These are phyloP conservation scores for Mesoligia furuncula DNA, from an alignment of 2,888 invertebrate genomes.

Conservation along the genomic window DNA sequence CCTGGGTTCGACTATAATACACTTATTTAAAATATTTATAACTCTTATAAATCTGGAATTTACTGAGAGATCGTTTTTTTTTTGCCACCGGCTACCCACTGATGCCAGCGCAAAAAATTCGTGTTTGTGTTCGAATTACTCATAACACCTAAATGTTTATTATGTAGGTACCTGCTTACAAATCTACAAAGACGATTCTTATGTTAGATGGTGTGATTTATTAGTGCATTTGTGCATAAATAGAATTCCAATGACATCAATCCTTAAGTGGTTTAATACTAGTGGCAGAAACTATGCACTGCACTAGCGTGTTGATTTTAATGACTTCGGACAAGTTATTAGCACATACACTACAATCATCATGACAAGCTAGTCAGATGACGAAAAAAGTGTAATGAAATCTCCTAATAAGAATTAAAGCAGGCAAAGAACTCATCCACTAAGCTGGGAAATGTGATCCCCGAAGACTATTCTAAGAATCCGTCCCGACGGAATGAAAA, in stretches of 20 bases:
- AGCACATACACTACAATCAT: slow-evolving; percentile 58
- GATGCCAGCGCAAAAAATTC: not conserved
- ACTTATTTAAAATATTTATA: not conserved
- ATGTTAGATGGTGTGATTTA: not conserved
- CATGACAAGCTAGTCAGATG: slow-evolving; percentile 43
- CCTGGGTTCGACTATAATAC: not conserved
- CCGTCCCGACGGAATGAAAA: slow-evolving; percentile 14
- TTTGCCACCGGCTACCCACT: not conserved
- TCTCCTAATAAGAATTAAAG: slow-evolving; percentile 27
- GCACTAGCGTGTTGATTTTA: slow-evolving; percentile 62
- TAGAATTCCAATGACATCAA: slow-evolving; percentile 23
- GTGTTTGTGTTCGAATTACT: not conserved
- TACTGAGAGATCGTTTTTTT: not conserved
- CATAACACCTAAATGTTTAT: not conserved
- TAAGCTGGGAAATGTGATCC: slow-evolving; percentile 35
- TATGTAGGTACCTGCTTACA: not conserved
- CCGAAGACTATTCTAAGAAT: slow-evolving; percentile 32
- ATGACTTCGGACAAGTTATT: slow-evolving; percentile 62
- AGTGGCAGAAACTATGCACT: slow-evolving; percentile 25
- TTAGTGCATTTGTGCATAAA: slow-evolving; percentile 15
- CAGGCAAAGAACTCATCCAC: slow-evolving; percentile 15
- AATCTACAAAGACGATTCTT: not conserved
- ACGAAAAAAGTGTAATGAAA: slow-evolving; percentile 47
- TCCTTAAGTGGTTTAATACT: slow-evolving; percentile 4
- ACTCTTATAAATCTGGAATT: not conserved